These are phyloP conservation scores for Sminthopsis crassicaudata DNA, from an alignment of 2,113 vertebrate genomes.

Conservation along the genomic window DNA sequence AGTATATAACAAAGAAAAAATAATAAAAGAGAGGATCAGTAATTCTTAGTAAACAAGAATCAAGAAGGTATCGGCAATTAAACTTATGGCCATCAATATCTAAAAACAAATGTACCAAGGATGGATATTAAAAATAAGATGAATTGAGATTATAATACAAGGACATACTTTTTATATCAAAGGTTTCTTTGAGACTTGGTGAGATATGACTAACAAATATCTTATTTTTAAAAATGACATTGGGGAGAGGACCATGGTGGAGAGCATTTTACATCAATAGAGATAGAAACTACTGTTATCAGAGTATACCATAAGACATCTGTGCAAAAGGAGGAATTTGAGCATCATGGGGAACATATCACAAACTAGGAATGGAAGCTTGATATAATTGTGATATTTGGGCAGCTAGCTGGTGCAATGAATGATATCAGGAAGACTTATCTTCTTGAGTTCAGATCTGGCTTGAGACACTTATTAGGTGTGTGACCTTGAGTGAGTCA, in stretches of 20 bases:
- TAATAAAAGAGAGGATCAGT: not conserved
- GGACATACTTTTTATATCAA: not conserved
- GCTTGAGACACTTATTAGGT: not conserved
- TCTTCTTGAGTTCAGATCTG: too few relatives aligned
- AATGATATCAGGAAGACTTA: not conserved
- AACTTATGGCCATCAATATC: not conserved
- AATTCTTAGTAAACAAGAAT: not conserved
- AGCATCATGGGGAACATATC: not conserved
- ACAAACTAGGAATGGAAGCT: not conserved
- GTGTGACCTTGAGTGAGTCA: too few relatives aligned
- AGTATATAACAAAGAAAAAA: not conserved
- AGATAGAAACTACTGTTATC: not conserved
- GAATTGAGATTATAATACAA: not conserved
- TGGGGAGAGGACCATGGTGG: not conserved
- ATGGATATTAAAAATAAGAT: not conserved
- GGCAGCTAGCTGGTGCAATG: not conserved
- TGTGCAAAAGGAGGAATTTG: not conserved
- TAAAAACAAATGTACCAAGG: not conserved
- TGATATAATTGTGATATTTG: not conserved
- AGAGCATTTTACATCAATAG: not conserved
- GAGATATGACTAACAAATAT: not conserved
- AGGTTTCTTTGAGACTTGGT: not conserved
- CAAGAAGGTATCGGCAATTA: not conserved
- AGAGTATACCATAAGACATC: not conserved
- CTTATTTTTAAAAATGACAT: not conserved